Conservation (phyloP, 1,140 invertebrate species). For the Eueides isabella region DNA sequence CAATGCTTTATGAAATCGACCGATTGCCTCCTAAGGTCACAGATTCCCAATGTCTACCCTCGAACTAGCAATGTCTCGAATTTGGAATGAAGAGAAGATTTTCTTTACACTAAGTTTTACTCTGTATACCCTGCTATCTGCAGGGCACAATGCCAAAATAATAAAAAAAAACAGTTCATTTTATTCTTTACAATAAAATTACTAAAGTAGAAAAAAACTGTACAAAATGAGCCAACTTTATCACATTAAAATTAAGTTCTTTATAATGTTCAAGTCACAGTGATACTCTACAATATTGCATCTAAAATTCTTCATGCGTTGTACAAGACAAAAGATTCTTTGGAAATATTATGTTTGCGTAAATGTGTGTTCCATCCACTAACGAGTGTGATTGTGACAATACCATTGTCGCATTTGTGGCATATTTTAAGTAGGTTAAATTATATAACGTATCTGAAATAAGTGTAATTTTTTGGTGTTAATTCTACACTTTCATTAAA, state of each 20-base stretch:
- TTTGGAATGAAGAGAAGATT: too few species aligned
- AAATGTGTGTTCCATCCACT: constrained; percentile 29
- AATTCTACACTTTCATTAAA: not conserved
- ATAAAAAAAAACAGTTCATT: too few species aligned
- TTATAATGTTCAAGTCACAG: not conserved
- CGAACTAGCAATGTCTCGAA: too few species aligned
- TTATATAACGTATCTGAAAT: not conserved
- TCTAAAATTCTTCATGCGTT: not conserved
- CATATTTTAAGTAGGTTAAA: constrained; percentile 8
- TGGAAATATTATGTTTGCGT: constrained; percentile 27
- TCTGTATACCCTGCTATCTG: too few species aligned
- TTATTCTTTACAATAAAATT: too few species aligned
- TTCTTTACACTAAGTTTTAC: too few species aligned
- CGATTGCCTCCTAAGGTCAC: too few species aligned
- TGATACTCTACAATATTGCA: not conserved
- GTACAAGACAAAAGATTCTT: constrained; percentile 16
- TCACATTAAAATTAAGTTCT: not conserved
- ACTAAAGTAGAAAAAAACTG: too few species aligned
- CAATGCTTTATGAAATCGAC: too few species aligned
- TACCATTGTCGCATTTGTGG: constrained; percentile 19
- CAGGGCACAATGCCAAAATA: too few species aligned
- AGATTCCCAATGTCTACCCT: too few species aligned
- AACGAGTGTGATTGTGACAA: constrained; percentile 19
- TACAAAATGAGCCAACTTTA: not conserved
- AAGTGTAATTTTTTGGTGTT: not conserved